Evolutionary conservation across 1,140 invertebrate species (phyloP), one percentile per base, ranked within the genome.

Genomic region (Hylyphantes graminicola): DNA sequence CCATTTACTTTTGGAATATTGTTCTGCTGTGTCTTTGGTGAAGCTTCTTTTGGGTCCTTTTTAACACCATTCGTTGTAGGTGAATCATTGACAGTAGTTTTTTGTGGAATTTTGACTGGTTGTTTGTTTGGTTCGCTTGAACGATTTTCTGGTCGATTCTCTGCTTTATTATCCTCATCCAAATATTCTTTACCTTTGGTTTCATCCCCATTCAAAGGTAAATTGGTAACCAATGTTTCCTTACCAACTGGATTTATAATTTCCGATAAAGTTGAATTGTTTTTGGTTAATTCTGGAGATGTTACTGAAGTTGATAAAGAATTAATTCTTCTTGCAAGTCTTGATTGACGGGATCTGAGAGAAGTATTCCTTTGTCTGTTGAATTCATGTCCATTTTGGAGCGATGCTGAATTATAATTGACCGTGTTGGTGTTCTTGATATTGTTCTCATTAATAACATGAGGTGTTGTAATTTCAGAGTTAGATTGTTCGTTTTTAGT

Each of bases 281-380:
- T 53, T 67, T 55, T 64, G 21, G 7, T 13, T 0, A 21, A 21
- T 19, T 65, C 55, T 8, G 70, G 70, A 17, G 80, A 74, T 21
- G 80, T 74, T 3, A 83, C 48, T 0, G 80, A 17, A 4, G 80
- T 74, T 0, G 80, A 64, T 50, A 83, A 19, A 10, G 80, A 83
- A 75, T 83, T 53, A 3, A 83, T 74, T 55, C 80, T 64, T 35
- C 80, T 65, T 35, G 80, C 80, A 48, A 83, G 50, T 67, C 80
- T 19, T n/a, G 80, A 83, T 6, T 83, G 80, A 10, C 80, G 70
- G 13, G 80, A 83, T 50, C 80, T 64, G 3, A 83, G 51, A 17
- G 80, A 83, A 8, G 80, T 83, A 67, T 61, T 83, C 12, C 59
- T 48, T 50, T 35, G 65, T 15, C 51, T 51, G 11, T 57, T 70